Conservation (phyloP, 2,797 vertebrate species). For the Petrocephalus sullivani region DNA sequence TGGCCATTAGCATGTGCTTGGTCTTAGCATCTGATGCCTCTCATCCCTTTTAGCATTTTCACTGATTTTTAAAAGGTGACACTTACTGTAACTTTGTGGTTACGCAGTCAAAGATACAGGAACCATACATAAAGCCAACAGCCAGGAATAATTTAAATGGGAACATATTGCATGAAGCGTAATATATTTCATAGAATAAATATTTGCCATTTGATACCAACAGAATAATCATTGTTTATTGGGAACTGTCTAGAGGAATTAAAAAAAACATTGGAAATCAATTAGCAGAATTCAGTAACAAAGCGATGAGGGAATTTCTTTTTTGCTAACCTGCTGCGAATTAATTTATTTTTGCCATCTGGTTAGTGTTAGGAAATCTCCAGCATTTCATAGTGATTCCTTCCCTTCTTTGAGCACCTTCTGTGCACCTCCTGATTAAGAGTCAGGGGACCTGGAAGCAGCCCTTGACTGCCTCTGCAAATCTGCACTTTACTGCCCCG, state of each 20-base stretch:
- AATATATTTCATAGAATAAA: slow-evolving; percentile 21
- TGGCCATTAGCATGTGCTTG: neutral
- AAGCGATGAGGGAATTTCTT: slow-evolving; percentile 36
- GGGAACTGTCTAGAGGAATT: slow-evolving; percentile 27
- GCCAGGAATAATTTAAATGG: neutral
- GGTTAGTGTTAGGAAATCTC: slow-evolving; percentile 20
- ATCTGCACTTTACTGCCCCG: slow-evolving; percentile 1
- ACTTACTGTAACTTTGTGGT: neutral
- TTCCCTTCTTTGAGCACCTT: slow-evolving; percentile 19
- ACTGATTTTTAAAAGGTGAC: neutral
- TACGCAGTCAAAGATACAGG: neutral
- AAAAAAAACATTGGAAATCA: slow-evolving; percentile 34
- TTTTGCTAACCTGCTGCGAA: slow-evolving; percentile 33
- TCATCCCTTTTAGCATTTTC: neutral
- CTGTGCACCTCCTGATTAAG: neutral
- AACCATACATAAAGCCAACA: neutral
- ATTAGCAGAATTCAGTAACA: slow-evolving; percentile 33
- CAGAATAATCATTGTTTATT: slow-evolving; percentile 24
- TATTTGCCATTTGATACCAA: slow-evolving; percentile 12
- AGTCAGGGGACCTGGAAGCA: neutral
- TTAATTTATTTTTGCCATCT: slow-evolving; percentile 38
- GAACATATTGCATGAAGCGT: neutral
- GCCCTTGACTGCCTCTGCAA: neutral
- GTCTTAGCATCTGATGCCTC: neutral
- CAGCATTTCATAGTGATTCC: slow-evolving; percentile 20